Conservation (phyloP, 1,140 invertebrate genomes). For the Pachypeltis micranthus region DNA sequence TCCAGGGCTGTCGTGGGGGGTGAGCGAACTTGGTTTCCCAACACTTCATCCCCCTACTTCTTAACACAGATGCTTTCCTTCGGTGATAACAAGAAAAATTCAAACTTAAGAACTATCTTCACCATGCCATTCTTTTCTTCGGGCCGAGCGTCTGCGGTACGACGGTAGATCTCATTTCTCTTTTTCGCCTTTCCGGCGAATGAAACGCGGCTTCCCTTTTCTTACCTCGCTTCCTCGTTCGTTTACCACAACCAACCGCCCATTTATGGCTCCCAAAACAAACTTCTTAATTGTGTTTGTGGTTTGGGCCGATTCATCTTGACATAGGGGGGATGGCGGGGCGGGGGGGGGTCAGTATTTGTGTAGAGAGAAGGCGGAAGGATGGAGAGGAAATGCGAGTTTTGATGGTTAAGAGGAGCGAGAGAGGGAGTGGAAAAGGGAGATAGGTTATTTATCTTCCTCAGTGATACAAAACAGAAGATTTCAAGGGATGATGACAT, state of each 20-base stretch:
- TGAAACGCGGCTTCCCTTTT: too few relatives aligned
- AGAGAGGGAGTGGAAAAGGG: too few relatives aligned
- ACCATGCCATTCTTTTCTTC: background rate
- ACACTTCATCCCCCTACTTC: background rate
- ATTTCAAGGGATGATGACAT: too few relatives aligned
- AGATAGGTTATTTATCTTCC: constrained; percentile 2
- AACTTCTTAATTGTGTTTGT: constrained; percentile 7
- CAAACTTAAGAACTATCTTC: constrained; percentile 2
- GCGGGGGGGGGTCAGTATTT: background rate
- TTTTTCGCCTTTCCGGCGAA: too few relatives aligned
- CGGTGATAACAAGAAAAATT: background rate
- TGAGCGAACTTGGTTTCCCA: background rate
- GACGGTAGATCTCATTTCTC: background rate
- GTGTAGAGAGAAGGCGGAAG: background rate
- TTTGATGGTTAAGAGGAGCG: too few relatives aligned
- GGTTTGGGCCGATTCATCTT: constrained; percentile 3
- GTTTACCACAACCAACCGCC: background rate
- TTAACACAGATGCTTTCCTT: background rate
- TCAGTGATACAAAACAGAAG: constrained; percentile 5
- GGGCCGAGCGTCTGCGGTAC: background rate
- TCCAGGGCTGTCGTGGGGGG: too few relatives aligned
- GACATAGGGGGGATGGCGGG: too few relatives aligned
- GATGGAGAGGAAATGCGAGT: background rate
- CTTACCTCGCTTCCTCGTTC: background rate
- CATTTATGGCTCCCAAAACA: background rate